phyloP scores from a whole-genome alignment of 2,113 vertebrate species.

The Pseudolaguvia tuberculata region DNA sequence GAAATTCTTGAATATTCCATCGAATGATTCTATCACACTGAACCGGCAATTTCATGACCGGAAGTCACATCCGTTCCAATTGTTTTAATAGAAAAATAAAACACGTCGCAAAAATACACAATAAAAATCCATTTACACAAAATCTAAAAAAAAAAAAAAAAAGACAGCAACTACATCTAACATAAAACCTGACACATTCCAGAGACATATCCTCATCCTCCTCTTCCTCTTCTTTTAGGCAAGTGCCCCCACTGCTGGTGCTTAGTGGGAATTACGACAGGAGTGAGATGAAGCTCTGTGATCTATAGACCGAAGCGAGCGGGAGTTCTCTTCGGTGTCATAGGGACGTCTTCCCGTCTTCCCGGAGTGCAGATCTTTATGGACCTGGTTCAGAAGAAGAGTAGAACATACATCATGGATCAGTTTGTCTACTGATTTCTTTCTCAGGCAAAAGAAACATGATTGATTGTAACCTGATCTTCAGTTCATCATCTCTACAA shows the following conservation, averaged over 20 bases:
- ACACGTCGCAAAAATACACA: neutral
- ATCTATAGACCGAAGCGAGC: slow-evolving; percentile 85
- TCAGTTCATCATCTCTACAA: too few relatives aligned
- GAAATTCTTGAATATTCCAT: neutral
- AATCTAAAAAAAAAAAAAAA: neutral
- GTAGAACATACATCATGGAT: too few relatives aligned
- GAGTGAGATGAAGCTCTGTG: neutral
- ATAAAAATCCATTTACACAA: neutral
- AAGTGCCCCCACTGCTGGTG: slow-evolving; percentile 75
- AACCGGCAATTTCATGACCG: too few relatives aligned
- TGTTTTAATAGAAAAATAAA: neutral
- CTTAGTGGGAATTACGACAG: slow-evolving; percentile 35
- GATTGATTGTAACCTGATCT: too few relatives aligned
- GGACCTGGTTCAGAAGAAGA: slow-evolving; percentile 65
- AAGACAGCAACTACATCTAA: slow-evolving; percentile 8
- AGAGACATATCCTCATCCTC: neutral
- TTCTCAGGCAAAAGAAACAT: too few relatives aligned
- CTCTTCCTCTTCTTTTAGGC: slow-evolving; percentile 60
- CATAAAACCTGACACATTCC: neutral
- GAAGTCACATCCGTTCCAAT: neutral
- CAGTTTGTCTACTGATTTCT: too few relatives aligned
- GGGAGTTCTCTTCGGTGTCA: slow-evolving; percentile 88
- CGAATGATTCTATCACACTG: neutral
- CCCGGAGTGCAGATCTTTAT: slow-evolving; percentile 93
- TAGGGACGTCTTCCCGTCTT: slow-evolving; percentile 84